phyloP scores from a whole-genome alignment of 2,888 invertebrate genomes.

The Leptodirus hochenwartii region DNA sequence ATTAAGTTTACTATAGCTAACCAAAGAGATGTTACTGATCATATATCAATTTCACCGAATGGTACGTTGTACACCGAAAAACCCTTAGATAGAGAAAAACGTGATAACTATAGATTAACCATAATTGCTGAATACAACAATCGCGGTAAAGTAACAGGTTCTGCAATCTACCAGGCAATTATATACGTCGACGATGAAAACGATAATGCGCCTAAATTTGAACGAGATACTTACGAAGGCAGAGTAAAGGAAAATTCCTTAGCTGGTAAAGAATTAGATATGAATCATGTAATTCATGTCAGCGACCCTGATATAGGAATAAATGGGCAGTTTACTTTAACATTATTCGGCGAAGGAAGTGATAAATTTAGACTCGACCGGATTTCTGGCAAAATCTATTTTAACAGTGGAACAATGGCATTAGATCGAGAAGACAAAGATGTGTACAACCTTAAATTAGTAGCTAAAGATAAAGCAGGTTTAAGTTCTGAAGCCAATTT shows the following conservation, averaged over 20 bases:
- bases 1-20: slow-evolving; percentile 63
- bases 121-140: slow-evolving; percentile 62
- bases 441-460: slow-evolving; percentile 46
- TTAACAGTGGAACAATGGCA: slow-evolving; percentile 26
- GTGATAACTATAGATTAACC: slow-evolving; percentile 54
- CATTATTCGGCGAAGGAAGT: slow-evolving; percentile 55
- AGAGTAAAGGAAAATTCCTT: slow-evolving; percentile 60
- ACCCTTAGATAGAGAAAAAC: slow-evolving; percentile 58
- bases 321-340: slow-evolving; percentile 50
- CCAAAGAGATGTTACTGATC: slow-evolving; percentile 62
- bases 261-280: slow-evolving; percentile 46
- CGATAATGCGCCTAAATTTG: slow-evolving; percentile 71
- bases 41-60: slow-evolving; percentile 58
- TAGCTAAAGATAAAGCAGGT: slow-evolving; percentile 62
- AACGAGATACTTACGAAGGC: slow-evolving; percentile 51
- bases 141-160: slow-evolving; percentile 45
- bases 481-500: slow-evolving; percentile 55
- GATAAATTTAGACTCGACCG: slow-evolving; percentile 53
- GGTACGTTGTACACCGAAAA: slow-evolving; percentile 63
- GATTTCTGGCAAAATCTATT: slow-evolving; percentile 40
- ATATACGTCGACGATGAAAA: slow-evolving; percentile 72
- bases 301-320: slow-evolving; percentile 50
- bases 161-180: slow-evolving; percentile 63
- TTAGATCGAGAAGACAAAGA: slow-evolving; percentile 58
- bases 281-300: slow-evolving; percentile 49